Percentiles rank a stretch among this genome's conserved stretches.
These are phyloP conservation scores for Pseudois nayaur DNA, from an alignment of 2,113 vertebrate genomes.

Conservation along the genomic window DNA sequence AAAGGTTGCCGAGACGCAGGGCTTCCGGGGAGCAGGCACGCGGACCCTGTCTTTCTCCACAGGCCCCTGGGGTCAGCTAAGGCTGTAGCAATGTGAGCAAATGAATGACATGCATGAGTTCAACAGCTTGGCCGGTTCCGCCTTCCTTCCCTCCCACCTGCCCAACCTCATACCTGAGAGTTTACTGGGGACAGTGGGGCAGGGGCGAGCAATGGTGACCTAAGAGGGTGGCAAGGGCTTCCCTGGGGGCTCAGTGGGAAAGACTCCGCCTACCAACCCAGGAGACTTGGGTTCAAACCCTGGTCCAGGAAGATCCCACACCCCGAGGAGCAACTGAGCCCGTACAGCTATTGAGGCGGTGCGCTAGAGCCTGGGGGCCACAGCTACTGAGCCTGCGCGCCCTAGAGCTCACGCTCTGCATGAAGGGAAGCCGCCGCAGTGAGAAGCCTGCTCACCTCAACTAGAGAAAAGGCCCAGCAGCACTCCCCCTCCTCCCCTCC, in stretches of 20 bases:
- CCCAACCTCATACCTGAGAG: not conserved
- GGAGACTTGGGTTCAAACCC: not conserved
- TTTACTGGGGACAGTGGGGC: not conserved
- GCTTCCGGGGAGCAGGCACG: fast-evolving
- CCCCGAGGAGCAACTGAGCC: not conserved
- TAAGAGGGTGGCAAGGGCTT: not conserved
- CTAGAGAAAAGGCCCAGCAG: not conserved
- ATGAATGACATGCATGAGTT: not conserved
- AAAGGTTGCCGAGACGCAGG: fast-evolving
- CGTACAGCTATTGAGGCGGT: not conserved
- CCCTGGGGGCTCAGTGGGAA: not conserved
- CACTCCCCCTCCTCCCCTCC: not conserved
- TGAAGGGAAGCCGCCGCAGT: fast-evolving
- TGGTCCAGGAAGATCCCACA: not conserved
- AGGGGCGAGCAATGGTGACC: too few relatives aligned
- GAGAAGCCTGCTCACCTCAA: not conserved
- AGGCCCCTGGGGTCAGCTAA: not conserved
- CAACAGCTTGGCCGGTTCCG: not conserved
- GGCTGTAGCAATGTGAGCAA: not conserved
- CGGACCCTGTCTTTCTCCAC: too few relatives aligned
- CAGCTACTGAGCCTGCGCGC: fast-evolving
- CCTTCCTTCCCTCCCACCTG: not conserved
- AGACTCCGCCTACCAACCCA: not conserved
- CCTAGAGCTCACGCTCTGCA: not conserved
- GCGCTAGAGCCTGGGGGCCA: not conserved